Percentiles rank a stretch among this genome's conserved stretches.
Evolutionary conservation across 2,113 vertebrate genomes (phyloP).

Genomic region (Regulus satrapa): DNA sequence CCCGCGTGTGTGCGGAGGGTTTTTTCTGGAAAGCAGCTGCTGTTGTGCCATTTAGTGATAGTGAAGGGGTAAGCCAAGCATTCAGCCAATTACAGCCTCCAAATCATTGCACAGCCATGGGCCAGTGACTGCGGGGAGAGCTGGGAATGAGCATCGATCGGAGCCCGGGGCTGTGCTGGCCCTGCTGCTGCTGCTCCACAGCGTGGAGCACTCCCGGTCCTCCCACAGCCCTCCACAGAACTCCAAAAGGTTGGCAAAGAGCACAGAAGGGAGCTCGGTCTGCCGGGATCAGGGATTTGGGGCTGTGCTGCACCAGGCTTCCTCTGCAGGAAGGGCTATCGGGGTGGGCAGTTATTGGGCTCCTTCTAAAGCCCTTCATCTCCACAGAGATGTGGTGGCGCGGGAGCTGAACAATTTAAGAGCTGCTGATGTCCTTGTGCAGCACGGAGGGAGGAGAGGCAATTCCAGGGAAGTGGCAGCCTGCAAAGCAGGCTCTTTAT

Average conservation of each 20-base stretch:
- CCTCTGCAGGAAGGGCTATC: background rate
- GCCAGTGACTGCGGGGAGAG: background rate
- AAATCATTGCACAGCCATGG: background rate
- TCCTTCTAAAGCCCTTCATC: background rate
- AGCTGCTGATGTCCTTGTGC: background rate
- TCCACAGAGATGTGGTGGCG: rapidly evolving
- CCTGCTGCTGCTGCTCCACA: rapidly evolving
- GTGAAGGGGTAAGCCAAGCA: constrained; percentile 17
- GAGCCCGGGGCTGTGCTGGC: background rate
- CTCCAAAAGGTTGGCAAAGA: rapidly evolving
- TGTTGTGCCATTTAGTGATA: background rate
- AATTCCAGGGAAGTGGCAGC: background rate
- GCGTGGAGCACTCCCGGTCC: background rate
- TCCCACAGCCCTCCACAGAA: background rate
- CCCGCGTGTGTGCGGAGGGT: background rate
- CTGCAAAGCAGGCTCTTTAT: background rate
- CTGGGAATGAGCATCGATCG: background rate
- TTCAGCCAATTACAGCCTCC: constrained; percentile 36
- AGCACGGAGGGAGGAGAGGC: background rate
- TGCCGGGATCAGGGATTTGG: background rate
- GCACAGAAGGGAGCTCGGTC: background rate
- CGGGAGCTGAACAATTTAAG: background rate
- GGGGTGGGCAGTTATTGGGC: rapidly evolving
- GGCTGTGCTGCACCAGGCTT: background rate
- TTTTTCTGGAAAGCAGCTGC: background rate